Conservation (phyloP, 2,797 vertebrate species). For the Mormyrops attenuatus region DNA sequence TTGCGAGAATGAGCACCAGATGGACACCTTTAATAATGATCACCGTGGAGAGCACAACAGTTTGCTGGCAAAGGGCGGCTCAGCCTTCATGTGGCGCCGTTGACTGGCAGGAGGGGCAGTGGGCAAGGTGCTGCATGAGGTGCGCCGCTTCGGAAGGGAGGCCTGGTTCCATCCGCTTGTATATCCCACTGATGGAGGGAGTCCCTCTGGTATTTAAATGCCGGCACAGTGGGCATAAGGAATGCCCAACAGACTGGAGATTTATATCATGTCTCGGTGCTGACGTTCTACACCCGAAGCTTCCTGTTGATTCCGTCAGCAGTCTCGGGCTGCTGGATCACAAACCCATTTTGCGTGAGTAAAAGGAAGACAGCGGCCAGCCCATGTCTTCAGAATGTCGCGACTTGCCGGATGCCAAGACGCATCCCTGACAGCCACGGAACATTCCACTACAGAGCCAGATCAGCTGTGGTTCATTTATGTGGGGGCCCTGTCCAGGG, state of each 20-base stretch:
- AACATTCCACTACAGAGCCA: not conserved
- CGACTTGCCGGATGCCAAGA: not conserved
- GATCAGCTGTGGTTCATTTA: not conserved
- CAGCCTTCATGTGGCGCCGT: not conserved
- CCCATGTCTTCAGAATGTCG: not conserved
- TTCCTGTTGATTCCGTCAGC: not conserved
- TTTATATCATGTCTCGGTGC: not conserved
- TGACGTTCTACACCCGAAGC: not conserved
- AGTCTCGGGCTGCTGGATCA: not conserved
- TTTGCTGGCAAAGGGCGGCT: constrained; percentile 1
- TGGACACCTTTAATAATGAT: constrained; percentile 52
- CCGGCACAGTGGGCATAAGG: not conserved
- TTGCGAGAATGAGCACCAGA: constrained; percentile 34
- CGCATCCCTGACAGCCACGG: not conserved
- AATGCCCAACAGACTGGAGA: no score
- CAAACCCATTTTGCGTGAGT: not conserved
- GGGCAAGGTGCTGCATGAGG: not conserved
- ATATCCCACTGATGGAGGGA: not conserved
- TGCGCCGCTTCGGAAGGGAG: not conserved
- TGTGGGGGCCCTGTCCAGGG: not conserved
- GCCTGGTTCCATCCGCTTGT: not conserved
- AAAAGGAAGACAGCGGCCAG: not conserved
- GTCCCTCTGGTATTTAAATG: not conserved
- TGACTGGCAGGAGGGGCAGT: not conserved
- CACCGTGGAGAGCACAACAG: constrained; percentile 43